phyloP scores from a whole-genome alignment of 2,888 invertebrate species.

The Coremacera marginata region DNA sequence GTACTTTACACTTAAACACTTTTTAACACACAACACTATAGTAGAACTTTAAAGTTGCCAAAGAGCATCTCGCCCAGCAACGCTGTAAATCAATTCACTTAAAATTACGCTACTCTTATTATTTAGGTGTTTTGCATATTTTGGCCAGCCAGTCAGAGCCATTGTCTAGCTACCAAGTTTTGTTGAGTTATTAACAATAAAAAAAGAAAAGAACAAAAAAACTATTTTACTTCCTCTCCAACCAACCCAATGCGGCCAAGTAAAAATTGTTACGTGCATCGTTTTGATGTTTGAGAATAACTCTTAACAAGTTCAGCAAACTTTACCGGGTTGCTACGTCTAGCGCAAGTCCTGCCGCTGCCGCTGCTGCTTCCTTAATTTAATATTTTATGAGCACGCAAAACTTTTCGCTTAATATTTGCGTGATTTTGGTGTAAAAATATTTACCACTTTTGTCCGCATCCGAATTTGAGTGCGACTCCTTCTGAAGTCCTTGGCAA shows the following conservation, averaged over 20 bases:
- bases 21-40: too few species aligned
- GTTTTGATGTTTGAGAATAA: constrained; percentile 9
- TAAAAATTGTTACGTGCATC: neutral
- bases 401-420: constrained; percentile 15
- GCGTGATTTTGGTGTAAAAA: neutral
- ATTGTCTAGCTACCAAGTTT: too few species aligned
- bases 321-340: constrained; percentile 1
- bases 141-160: neutral
- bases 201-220: neutral
- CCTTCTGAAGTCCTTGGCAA: neutral
- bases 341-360: constrained; percentile 1
- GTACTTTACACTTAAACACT: too few species aligned
- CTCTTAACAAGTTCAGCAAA: constrained; percentile 19
- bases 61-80: too few species aligned
- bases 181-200: too few species aligned
- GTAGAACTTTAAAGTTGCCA: too few species aligned
- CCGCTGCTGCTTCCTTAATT: neutral
- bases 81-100: neutral
- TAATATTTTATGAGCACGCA: constrained; percentile 10
- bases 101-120: neutral
- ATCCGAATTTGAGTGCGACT: neutral
- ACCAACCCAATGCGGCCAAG: neutral
- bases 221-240: neutral
- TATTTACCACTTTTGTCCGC: constrained; percentile 1
- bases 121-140: neutral